Evolutionary conservation across 2,113 vertebrate species (phyloP).

Genomic region (Picathartes gymnocephalus): DNA sequence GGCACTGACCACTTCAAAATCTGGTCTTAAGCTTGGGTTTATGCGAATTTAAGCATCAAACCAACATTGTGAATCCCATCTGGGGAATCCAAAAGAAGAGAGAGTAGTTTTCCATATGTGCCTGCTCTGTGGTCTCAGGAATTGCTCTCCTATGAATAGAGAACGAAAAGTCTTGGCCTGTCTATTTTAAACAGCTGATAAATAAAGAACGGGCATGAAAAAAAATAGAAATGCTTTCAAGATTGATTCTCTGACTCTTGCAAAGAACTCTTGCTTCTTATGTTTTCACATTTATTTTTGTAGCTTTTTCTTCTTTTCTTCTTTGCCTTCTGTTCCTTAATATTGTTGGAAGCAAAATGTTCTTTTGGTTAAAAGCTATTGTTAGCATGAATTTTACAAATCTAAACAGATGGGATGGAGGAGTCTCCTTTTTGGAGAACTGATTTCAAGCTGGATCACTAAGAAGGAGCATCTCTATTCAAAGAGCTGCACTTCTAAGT

Average conservation of each 20-base stretch:
- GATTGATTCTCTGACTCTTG: neutral
- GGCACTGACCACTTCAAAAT: slow-evolving; percentile 20
- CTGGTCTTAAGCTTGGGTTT: neutral
- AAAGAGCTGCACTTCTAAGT: neutral
- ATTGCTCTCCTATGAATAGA: neutral
- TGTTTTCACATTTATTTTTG: slow-evolving; percentile 10
- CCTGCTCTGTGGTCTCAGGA: neutral
- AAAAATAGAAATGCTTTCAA: neutral
- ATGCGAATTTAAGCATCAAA: slow-evolving; percentile 19
- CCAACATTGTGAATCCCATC: neutral
- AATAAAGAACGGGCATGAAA: slow-evolving; percentile 3
- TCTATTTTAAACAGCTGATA: slow-evolving; percentile 32
- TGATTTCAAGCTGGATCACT: neutral
- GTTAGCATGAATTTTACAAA: slow-evolving; percentile 19
- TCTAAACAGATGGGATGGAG: slow-evolving; percentile 15
- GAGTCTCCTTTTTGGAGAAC: neutral
- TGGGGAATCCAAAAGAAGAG: neutral
- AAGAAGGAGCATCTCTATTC: slow-evolving; percentile 9
- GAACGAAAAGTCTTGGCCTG: slow-evolving; percentile 6
- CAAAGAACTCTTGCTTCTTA: neutral
- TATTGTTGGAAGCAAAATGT: neutral
- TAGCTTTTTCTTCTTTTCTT: neutral
- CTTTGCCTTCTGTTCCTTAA: neutral
- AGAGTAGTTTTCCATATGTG: neutral
- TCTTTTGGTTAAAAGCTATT: slow-evolving; percentile 36